Conservation (phyloP, 2,113 vertebrate genomes). For the Mirza zaza region DNA sequence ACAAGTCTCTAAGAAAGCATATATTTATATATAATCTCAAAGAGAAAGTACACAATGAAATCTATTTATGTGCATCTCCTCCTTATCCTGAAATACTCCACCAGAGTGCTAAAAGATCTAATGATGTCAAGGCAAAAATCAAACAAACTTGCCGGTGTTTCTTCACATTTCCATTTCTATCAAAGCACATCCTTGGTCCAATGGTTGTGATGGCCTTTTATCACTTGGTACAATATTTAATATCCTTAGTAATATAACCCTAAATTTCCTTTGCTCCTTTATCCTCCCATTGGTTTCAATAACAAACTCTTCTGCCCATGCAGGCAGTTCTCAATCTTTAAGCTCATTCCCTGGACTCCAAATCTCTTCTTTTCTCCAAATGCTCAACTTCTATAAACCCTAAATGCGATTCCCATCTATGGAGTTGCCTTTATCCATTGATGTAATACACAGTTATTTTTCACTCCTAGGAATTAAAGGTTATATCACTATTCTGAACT, state of each 20-base stretch:
- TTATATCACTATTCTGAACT: background rate
- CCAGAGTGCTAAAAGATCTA: background rate
- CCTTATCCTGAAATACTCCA: background rate
- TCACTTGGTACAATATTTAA: background rate
- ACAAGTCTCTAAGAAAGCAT: background rate
- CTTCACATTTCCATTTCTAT: background rate
- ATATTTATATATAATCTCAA: background rate
- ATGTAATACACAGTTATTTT: background rate
- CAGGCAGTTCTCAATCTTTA: background rate
- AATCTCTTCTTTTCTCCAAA: background rate
- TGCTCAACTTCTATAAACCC: background rate
- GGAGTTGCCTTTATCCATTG: background rate
- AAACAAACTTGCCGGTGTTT: background rate
- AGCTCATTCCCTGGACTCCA: background rate
- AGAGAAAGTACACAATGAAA: background rate
- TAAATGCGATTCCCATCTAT: background rate
- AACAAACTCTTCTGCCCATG: background rate
- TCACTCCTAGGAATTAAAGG: background rate
- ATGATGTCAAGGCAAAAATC: background rate
- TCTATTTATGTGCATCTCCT: background rate
- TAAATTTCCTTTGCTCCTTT: background rate
- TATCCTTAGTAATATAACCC: background rate
- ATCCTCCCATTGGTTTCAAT: background rate
- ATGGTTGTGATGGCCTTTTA: background rate
- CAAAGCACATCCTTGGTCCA: background rate